A percentile compares a stretch with the other conserved stretches of the same genome.
Evolutionary conservation across 2,797 vertebrate species (phyloP).

Genomic region (Xenops minutus): DNA sequence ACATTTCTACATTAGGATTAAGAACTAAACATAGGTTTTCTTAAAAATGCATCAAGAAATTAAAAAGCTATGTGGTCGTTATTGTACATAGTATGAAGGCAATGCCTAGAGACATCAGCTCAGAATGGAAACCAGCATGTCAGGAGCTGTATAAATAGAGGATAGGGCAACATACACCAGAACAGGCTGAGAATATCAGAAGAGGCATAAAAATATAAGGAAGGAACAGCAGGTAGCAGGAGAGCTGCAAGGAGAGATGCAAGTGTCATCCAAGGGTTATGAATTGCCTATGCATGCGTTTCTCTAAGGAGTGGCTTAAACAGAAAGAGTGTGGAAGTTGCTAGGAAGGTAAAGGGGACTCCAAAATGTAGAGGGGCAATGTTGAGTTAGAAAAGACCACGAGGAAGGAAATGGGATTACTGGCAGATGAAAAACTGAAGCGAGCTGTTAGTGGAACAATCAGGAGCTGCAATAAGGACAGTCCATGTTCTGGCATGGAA

Average conservation of each 20-base stretch:
- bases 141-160: not conserved
- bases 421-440: not conserved
- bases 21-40: constrained; percentile 19
- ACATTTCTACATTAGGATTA: not conserved
- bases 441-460: not conserved
- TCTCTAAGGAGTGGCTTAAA: not conserved
- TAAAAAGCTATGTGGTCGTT: not conserved
- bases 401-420: not conserved
- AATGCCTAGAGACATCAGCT: not conserved
- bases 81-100: not conserved
- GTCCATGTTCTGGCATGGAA: not conserved
- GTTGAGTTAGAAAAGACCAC: not conserved
- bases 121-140: not conserved
- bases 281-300: not conserved
- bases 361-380: not conserved
- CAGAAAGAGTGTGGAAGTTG: too few relatives aligned
- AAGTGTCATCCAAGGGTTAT: not conserved
- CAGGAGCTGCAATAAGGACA: not conserved
- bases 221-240: not conserved
- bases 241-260: not conserved
- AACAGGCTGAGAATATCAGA: not conserved
- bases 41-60: constrained; percentile 9
- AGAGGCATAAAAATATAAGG: not conserved
- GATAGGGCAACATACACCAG: not conserved
- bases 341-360: not conserved